Percentiles rank a stretch among this genome's conserved stretches.
These are phyloP conservation scores for Elmis aenea DNA, from an alignment of 2,888 invertebrate genomes.

Conservation along the genomic window DNA sequence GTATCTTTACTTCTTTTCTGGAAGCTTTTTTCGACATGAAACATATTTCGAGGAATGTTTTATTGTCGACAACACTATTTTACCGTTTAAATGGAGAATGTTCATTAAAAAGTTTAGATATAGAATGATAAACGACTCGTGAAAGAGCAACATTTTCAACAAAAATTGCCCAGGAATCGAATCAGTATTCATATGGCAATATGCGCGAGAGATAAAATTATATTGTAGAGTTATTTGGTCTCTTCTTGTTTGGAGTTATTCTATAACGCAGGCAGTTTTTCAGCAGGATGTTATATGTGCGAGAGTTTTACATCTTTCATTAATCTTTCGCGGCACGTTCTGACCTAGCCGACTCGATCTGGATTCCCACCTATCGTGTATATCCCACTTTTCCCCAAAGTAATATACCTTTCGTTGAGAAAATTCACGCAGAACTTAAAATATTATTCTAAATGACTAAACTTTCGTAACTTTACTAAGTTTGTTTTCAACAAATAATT, in stretches of 20 bases:
- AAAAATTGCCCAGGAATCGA: too few relatives aligned
- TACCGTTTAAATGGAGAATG: constrained; percentile 14
- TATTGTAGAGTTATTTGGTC: constrained; percentile 8
- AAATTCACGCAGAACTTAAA: too few relatives aligned
- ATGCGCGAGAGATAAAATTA: constrained; percentile 11
- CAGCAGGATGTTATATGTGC: constrained; percentile 20
- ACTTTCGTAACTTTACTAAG: too few relatives aligned
- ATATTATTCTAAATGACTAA: too few relatives aligned
- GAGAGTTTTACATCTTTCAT: constrained; percentile 27
- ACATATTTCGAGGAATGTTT: too few relatives aligned
- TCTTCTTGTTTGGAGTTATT: constrained; percentile 20
- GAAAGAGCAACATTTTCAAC: constrained; percentile 17
- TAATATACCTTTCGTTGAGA: constrained; percentile 15
- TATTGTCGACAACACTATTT: too few relatives aligned
- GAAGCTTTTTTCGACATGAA: too few relatives aligned
- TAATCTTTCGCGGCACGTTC: constrained; percentile 27
- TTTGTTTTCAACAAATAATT: too few relatives aligned
- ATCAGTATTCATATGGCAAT: too few relatives aligned
- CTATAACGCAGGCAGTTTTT: constrained; percentile 21
- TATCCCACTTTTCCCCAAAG: constrained; percentile 12
- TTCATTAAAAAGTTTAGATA: constrained; percentile 27
- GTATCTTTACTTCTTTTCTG: too few relatives aligned
- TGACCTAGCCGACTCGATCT: constrained; percentile 17
- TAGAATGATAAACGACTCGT: constrained; percentile 25
- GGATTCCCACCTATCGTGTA: constrained; percentile 20